These are phyloP conservation scores for Phengaris arion DNA, from an alignment of 2,888 invertebrate species.

Conservation along the genomic window DNA sequence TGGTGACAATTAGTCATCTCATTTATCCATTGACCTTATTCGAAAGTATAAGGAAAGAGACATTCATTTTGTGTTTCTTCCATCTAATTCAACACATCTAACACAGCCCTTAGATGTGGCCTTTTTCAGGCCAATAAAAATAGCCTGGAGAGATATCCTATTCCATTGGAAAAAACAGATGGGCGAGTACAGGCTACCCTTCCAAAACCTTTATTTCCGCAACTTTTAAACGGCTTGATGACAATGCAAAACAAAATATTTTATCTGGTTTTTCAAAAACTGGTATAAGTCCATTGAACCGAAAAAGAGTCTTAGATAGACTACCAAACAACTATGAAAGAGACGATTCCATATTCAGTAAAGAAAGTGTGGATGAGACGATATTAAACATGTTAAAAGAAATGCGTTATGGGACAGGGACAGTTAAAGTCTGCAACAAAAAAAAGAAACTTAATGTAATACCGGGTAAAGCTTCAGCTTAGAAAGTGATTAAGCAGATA, in stretches of 20 bases:
- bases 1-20: conserved; percentile 53
- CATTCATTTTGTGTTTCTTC: conserved; percentile 48
- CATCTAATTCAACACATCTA: conserved; percentile 40
- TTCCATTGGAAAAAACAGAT: conserved; percentile 25
- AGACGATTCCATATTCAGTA: conserved; percentile 15
- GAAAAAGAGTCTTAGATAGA: conserved; percentile 6
- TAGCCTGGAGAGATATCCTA: conserved; percentile 28
- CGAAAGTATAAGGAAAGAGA: conserved; percentile 46
- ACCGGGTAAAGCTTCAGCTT: too few species aligned
- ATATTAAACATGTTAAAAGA: too few species aligned
- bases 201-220: conserved; percentile 23
- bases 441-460: too few species aligned
- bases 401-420: too few species aligned
- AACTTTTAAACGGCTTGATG: conserved; percentile 3
- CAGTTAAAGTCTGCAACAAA: too few species aligned
- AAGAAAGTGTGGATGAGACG: background rate
- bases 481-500: too few species aligned
- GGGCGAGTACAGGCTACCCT: background rate
- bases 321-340: conserved; percentile 9
- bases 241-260: conserved; percentile 7
- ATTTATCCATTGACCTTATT: conserved; percentile 45
- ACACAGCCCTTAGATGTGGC: conserved; percentile 32
- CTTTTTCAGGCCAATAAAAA: conserved; percentile 24
- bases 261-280: conserved; percentile 23
- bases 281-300: conserved; percentile 17